Evolutionary conservation across 2,888 invertebrate species (phyloP).

Genomic region (Tanytarsus gracilentus): DNA sequence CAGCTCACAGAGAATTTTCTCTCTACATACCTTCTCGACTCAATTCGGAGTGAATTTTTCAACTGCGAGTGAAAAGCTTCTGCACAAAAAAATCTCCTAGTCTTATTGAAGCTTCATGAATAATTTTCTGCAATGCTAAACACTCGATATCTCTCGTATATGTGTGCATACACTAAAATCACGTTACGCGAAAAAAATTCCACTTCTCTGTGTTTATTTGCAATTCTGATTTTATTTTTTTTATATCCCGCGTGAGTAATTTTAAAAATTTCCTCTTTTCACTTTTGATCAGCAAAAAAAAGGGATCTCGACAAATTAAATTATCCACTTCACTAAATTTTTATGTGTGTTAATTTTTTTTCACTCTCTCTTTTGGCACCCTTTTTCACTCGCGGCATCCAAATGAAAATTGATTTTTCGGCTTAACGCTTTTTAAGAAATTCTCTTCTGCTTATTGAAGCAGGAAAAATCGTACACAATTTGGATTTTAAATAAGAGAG

Average conservation of each 20-base stretch:
- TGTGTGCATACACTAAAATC: too few relatives aligned
- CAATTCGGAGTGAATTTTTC: too few relatives aligned
- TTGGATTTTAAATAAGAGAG: too few relatives aligned
- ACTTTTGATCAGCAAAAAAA: slow-evolving; percentile 12
- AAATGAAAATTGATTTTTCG: slow-evolving; percentile 14
- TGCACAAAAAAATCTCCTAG: too few relatives aligned
- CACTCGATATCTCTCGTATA: too few relatives aligned
- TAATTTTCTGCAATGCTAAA: too few relatives aligned
- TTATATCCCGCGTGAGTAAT: background rate
- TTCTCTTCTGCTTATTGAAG: background rate
- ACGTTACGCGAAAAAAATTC: too few relatives aligned
- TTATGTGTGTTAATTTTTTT: background rate
- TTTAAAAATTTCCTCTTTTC: background rate
- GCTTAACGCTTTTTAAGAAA: background rate
- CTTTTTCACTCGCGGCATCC: background rate
- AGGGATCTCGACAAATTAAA: slow-evolving; percentile 10
- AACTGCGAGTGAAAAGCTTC: too few relatives aligned
- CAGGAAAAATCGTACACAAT: background rate
- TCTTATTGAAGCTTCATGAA: too few relatives aligned
- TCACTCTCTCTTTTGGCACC: background rate
- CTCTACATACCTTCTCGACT: too few relatives aligned
- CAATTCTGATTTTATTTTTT: background rate
- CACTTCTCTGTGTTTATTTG: background rate
- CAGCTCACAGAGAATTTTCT: too few relatives aligned
- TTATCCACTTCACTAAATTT: slow-evolving; percentile 7